phyloP scores from a whole-genome alignment of 2,113 vertebrate species.

The Bolborhynchus lineola region DNA sequence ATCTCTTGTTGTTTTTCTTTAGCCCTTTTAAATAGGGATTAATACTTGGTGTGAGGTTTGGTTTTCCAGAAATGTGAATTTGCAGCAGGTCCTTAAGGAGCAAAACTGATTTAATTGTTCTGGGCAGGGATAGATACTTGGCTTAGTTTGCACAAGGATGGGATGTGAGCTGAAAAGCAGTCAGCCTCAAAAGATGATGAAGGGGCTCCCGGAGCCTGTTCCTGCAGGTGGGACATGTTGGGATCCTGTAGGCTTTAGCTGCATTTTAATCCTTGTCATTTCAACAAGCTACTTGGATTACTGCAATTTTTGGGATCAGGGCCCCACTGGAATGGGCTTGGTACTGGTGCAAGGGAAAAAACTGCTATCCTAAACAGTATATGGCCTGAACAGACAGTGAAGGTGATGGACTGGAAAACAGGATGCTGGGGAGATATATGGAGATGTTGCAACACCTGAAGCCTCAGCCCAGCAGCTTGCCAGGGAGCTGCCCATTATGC shows the following conservation, averaged over 20 bases:
- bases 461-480: accelerated
- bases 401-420: background rate
- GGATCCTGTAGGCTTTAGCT: background rate
- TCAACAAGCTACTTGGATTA: background rate
- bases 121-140: background rate
- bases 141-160: background rate
- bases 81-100: background rate
- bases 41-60: background rate
- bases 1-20: background rate
- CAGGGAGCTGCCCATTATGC: background rate
- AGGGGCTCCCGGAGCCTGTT: background rate
- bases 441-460: background rate
- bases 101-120: background rate
- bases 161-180: background rate
- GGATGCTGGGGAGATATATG: accelerated
- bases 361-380: background rate
- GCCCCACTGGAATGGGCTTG: background rate
- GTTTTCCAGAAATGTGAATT: background rate
- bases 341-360: background rate
- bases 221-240: accelerated
- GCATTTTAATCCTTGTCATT: background rate
- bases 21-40: background rate
- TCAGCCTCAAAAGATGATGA: accelerated
- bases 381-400: background rate
- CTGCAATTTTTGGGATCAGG: background rate